phyloP scores from a whole-genome alignment of 2,888 invertebrate genomes.

The Limnephilus lunatus region DNA sequence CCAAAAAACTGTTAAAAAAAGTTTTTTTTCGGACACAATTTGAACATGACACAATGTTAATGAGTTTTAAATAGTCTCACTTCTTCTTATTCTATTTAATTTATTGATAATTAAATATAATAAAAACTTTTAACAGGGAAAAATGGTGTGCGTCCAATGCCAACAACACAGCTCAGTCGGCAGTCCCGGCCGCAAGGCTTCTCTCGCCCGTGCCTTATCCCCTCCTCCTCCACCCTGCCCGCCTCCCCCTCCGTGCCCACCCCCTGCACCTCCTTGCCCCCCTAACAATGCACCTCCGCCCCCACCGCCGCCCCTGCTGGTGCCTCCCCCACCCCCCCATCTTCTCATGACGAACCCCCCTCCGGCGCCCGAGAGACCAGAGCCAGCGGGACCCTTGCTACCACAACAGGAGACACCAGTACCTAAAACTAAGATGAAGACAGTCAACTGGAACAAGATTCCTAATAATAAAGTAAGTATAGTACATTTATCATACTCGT shows the following conservation, averaged over 20 bases:
- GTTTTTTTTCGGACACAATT: too few relatives aligned
- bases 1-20: too few relatives aligned
- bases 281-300: conserved; percentile 69
- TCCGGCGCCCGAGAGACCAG: conserved; percentile 70
- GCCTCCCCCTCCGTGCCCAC: conserved; percentile 70
- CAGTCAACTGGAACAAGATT: conserved; percentile 98
- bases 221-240: conserved; percentile 78
- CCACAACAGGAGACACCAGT: conserved; percentile 95
- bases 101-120: neutral
- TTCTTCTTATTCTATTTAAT: neutral
- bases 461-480: conserved; percentile 88
- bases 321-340: conserved; percentile 73
- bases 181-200: conserved; percentile 81
- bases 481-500: neutral
- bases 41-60: too few relatives aligned
- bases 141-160: conserved; percentile 79
- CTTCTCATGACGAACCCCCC: conserved; percentile 72
- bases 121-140: conserved; percentile 71
- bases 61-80: too few relatives aligned
- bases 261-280: conserved; percentile 67
- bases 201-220: conserved; percentile 73
- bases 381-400: conserved; percentile 77
- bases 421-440: conserved; percentile 98
- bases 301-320: conserved; percentile 72
- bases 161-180: conserved; percentile 76